These are phyloP conservation scores for Rotaria macrura DNA, from an alignment of 2,888 invertebrate species.

Conservation along the genomic window DNA sequence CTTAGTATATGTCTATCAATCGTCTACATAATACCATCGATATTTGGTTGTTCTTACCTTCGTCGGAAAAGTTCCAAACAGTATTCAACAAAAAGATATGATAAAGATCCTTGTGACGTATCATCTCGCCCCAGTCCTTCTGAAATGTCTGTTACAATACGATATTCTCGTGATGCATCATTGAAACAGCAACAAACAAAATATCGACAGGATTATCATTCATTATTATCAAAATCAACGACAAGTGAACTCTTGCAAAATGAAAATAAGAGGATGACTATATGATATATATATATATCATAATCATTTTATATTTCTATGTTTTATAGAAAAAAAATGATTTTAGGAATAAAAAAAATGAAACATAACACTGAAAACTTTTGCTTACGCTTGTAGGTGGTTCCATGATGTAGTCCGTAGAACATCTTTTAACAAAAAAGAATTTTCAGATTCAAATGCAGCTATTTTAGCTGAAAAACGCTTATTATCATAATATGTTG, in stretches of 20 bases:
- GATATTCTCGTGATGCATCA: neutral
- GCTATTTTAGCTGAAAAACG: neutral
- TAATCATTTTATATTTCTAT: neutral
- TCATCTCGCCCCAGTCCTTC: neutral
- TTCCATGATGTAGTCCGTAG: constrained; percentile 6
- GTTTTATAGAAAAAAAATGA: neutral
- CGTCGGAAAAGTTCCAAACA: too few relatives aligned
- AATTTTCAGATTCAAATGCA: neutral
- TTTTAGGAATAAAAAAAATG: neutral
- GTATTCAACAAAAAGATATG: neutral
- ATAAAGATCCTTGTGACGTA: neutral
- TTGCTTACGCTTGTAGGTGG: neutral
- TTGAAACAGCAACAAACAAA: neutral
- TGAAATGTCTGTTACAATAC: neutral
- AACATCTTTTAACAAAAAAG: neutral
- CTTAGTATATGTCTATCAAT: neutral
- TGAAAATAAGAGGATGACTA: too few relatives aligned
- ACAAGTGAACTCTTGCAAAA: neutral
- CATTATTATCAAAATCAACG: neutral
- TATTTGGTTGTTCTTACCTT: too few relatives aligned
- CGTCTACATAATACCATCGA: neutral
- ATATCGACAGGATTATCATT: neutral
- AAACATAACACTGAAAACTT: neutral
- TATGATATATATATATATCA: too few relatives aligned
- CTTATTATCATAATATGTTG: neutral